phyloP scores from a whole-genome alignment of 2,888 invertebrate genomes.

The Melanotus villosus region DNA sequence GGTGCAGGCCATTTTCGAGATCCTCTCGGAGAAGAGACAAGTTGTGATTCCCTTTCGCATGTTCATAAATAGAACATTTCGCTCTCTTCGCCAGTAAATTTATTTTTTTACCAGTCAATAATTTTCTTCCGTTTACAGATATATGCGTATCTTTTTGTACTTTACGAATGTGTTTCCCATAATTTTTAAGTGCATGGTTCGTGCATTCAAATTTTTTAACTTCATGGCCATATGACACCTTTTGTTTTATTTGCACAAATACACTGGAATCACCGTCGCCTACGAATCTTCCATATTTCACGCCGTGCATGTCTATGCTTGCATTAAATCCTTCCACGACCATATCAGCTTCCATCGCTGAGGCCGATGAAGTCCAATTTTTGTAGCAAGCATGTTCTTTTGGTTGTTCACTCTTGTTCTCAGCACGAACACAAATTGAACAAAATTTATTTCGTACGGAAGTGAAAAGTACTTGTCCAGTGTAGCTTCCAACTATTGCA shows the following conservation, averaged over 20 bases:
- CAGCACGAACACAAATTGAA: background rate
- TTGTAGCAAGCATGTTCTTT: background rate
- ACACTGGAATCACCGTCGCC: background rate
- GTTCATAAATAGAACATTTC: no score
- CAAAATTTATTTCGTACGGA: constrained; percentile 2
- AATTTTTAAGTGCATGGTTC: no score
- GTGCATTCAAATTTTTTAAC: no score
- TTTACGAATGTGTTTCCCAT: background rate
- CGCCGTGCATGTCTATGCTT: background rate
- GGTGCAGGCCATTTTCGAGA: no score
- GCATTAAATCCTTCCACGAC: background rate
- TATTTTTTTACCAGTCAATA: background rate
- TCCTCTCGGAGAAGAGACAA: no score
- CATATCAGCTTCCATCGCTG: constrained; percentile 11
- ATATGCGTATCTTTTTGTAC: no score
- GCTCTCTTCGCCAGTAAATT: background rate
- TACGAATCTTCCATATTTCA: background rate
- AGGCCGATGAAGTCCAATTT: background rate
- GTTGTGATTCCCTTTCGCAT: no score
- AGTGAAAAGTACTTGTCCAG: background rate
- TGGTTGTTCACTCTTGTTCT: background rate
- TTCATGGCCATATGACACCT: background rate
- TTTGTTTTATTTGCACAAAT: background rate
- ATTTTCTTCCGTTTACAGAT: no score
- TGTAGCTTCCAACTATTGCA: no score